A percentile compares a stretch with the other conserved stretches of the same genome.
These are phyloP conservation scores for Zaprionus tsacasi DNA, from an alignment of 1,140 invertebrate genomes.

Conservation along the genomic window DNA sequence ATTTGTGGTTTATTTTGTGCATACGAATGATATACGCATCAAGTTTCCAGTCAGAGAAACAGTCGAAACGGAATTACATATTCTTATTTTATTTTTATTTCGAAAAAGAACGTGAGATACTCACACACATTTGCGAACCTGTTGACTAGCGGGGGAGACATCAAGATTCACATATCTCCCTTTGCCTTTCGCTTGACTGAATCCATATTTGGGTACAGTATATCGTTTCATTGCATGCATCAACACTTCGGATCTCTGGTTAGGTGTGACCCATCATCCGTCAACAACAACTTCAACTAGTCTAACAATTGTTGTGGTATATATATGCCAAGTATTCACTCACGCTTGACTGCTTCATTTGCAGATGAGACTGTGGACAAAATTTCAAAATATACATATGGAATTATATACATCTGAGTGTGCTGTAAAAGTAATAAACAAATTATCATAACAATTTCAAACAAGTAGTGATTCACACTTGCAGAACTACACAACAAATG, in stretches of 20 bases:
- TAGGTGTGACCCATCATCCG: neutral
- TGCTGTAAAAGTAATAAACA: neutral
- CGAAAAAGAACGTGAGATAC: neutral
- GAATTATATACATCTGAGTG: neutral
- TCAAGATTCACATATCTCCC: neutral
- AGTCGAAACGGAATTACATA: slow-evolving; percentile 2
- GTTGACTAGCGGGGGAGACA: neutral
- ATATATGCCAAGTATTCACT: neutral
- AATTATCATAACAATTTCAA: neutral
- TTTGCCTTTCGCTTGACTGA: neutral
- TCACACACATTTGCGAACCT: neutral
- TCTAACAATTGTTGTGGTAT: slow-evolving; percentile 4
- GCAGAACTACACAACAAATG: neutral
- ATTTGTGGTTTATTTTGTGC: slow-evolving; percentile 15
- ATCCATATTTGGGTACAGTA: slow-evolving; percentile 2
- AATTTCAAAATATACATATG: neutral
- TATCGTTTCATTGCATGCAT: neutral
- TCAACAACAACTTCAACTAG: neutral
- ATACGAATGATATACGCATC: slow-evolving; percentile 12
- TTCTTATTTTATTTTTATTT: neutral
- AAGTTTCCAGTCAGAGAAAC: neutral
- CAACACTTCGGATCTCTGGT: neutral
- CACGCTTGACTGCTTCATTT: neutral
- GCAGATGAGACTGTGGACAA: neutral
- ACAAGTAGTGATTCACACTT: too few relatives aligned